Evolutionary conservation across 2,888 invertebrate genomes (phyloP), one percentile per base, ranked within the genome.

Genomic region (Mantis religiosa): DNA sequence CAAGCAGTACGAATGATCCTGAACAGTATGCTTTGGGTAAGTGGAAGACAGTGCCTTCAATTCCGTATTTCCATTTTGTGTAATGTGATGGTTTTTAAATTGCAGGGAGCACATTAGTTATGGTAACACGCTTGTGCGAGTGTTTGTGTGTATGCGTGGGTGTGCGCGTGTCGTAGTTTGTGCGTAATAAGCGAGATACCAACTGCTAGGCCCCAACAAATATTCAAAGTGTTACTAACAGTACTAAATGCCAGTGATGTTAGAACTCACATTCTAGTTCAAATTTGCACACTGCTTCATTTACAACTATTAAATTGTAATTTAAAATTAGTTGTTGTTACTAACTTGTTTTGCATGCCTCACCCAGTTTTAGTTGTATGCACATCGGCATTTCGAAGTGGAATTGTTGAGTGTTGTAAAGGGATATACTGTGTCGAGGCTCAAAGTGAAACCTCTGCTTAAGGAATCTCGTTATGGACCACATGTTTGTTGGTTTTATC

Each of bases 381-480:
- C 85, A 85, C 85, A 47, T 12, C 8, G 47, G 27, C 85, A 85
- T 9, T 84, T 83, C 28, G 3, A 41, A 34, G 20, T 34, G 84
- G 25, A 6, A 34, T 83, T 85, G 8, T 41, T 41, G 87, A 34
- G 87, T 82, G 82, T 87, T 28, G 14, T 82, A 20, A 82, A n/a
- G 28, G 82, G 85, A 15, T n/a, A 34, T 25, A 15, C 41, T 47
- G 20, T n/a, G 20, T 85, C 27, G 2, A 9, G 41, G 30, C 47
- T 85, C 85, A 34, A 85, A 88, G 89, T 89, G 87, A 88, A 89
- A 89, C 89, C 89, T 89, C 89, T 89, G 89, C 89, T 89, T 89
- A 88, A 89, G 87, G 88, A 89, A 89, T 88, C 83, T 86, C 47
- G 81, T 81, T 28, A 27, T 25, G 84, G 88, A 83, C 88, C 25